A percentile compares a stretch with the other conserved stretches of the same genome.
These are phyloP conservation scores for Ptychochromis oligacanthus DNA, from an alignment of 2,113 vertebrate genomes.

Conservation along the genomic window DNA sequence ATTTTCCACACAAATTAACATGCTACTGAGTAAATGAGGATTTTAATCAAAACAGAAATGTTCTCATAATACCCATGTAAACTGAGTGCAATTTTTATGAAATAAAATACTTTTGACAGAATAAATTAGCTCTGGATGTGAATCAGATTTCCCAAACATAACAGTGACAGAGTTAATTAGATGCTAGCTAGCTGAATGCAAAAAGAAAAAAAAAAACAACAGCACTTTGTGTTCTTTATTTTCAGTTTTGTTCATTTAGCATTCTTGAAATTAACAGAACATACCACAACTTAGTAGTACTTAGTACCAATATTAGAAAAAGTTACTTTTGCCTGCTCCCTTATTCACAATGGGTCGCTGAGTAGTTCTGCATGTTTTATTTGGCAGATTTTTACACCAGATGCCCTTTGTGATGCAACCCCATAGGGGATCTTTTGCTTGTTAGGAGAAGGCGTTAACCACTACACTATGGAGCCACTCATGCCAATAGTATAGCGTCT, in stretches of 20 bases:
- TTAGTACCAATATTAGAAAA: background rate
- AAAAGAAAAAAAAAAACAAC: slow-evolving; percentile 4
- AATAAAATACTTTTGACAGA: background rate
- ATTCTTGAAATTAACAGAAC: slow-evolving; percentile 1
- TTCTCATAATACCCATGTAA: slow-evolving; percentile 5
- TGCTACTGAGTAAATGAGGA: slow-evolving; percentile 14
- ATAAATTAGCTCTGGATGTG: background rate
- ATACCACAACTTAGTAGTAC: background rate
- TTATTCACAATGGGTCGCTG: too few species aligned
- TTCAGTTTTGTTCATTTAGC: slow-evolving; percentile 7
- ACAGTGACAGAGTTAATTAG: slow-evolving; percentile 47
- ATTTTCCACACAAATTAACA: slow-evolving; percentile 47
- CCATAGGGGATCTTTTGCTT: too few species aligned
- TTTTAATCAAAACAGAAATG: slow-evolving; percentile 35
- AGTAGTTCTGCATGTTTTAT: too few species aligned
- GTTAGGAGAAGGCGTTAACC: too few species aligned
- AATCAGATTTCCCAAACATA: slow-evolving; percentile 20
- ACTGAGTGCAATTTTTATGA: slow-evolving; percentile 1
- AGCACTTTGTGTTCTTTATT: background rate
- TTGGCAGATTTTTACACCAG: too few species aligned
- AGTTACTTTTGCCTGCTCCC: too few species aligned
- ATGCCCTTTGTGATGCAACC: too few species aligned
- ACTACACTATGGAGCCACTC: too few species aligned
- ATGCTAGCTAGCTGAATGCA: slow-evolving; percentile 5
- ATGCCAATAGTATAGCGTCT: background rate